A percentile compares a stretch with the other conserved stretches of the same genome.
Evolutionary conservation across 2,113 vertebrate species (phyloP).

Genomic region (Dendropsophus ebraccatus): DNA sequence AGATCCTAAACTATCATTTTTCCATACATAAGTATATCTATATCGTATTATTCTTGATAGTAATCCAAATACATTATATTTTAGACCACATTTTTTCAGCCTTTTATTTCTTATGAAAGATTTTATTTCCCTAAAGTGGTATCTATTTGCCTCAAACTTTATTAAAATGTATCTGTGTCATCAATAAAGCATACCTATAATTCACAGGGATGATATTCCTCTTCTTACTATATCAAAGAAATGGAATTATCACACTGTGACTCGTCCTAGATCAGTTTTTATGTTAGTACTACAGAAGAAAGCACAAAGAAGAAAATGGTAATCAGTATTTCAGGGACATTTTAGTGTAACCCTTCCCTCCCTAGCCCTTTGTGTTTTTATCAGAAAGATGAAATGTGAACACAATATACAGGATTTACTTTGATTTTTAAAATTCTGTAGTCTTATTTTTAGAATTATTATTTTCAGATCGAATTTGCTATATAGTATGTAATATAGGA

Average conservation of each 20-base stretch:
- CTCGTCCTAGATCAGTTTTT: slow-evolving; percentile 30
- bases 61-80: not conserved
- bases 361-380: not conserved
- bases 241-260: slow-evolving; percentile 44
- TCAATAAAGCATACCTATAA: slow-evolving; percentile 22
- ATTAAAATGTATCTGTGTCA: slow-evolving; percentile 38
- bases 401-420: too few relatives aligned
- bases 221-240: slow-evolving; percentile 15
- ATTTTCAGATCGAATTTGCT: too few relatives aligned
- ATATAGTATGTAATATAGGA: too few relatives aligned
- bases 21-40: not conserved
- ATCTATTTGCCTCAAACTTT: not conserved
- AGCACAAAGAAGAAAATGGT: slow-evolving; percentile 10
- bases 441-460: too few relatives aligned
- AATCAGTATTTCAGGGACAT: slow-evolving; percentile 18
- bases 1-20: not conserved
- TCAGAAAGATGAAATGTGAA: too few relatives aligned
- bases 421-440: too few relatives aligned
- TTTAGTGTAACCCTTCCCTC: not conserved
- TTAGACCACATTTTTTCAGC: not conserved
- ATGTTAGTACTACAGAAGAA: slow-evolving; percentile 11
- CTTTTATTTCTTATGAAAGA: slow-evolving; percentile 14
- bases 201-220: slow-evolving; percentile 26
- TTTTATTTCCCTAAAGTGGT: not conserved
- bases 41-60: not conserved